Evolutionary conservation across 64 coral and sea anemone genomes (phyloP), one percentile per base, ranked within the genome.

Genomic region (Montipora efflorescens): DNA sequence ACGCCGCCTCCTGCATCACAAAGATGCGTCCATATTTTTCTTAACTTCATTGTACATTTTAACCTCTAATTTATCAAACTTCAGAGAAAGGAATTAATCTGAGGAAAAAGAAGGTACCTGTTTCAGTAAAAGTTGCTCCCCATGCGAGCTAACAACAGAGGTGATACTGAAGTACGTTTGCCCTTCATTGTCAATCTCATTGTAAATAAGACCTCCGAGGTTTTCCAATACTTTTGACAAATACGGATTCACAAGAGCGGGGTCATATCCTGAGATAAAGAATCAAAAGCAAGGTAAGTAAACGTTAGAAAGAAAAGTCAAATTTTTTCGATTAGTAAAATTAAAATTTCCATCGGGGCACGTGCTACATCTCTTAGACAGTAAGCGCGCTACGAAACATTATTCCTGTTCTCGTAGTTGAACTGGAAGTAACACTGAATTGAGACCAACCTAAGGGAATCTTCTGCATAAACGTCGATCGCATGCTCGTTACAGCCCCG

Each of bases 171-270:
- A 99, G 20, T 81, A 49, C 74, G 81, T 94, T 28, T 89, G 83
- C 36, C 92, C 92, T 48, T 99, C 98, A 47, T 52, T 76, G 15
- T 94, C 92, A 67, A 90, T 44, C 74, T 94, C 92, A 12, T 90
- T 84, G 67, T 99, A 94, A 68, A 92, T 89, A 73, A 99, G 87
- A 15, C 66, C 80, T 45, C 91, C 90, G 52, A 95, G 80, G 84
- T 98, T 98, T 75, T 98, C 96, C 20, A 95, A 70, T 16, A 98
- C 94, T 96, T 99, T 99, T 2, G 80, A 91, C 20, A 99, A 87
- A 80, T 96, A 99, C 53, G 94, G 98, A 77, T 99, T 99, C 1
- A 99, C 98, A 85, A 99, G 95, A 10, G 83, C 93, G 81, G 98
- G 98, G 79, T 99, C 94, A 78, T 99, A 96, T 66, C 98, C 98